A percentile compares a stretch with the other conserved stretches of the same genome.
phyloP scores from a whole-genome alignment of 2,797 vertebrate genomes.

The Capromys pilorides region DNA sequence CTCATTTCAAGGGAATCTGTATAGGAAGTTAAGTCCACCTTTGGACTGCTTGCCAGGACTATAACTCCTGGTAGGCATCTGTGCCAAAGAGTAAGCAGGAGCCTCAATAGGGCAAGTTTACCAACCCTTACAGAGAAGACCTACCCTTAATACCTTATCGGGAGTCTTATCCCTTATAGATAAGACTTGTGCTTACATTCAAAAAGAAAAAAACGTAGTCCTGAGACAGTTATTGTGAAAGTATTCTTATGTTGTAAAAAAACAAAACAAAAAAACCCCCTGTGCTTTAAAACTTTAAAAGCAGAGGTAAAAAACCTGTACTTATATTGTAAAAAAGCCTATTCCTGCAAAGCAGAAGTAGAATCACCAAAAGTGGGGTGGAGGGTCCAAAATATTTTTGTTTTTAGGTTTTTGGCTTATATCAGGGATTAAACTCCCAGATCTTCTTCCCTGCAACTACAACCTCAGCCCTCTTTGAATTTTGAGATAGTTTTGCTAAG shows the following conservation, averaged over 20 bases:
- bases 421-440: background rate
- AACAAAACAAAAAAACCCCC: background rate
- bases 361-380: background rate
- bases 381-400: background rate
- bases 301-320: background rate
- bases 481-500: background rate
- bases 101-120: background rate
- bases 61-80: background rate
- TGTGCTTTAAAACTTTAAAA: background rate
- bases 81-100: background rate
- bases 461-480: background rate
- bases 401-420: background rate
- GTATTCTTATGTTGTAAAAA: background rate
- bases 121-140: background rate
- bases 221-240: background rate
- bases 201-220: background rate
- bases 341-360: background rate
- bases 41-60: background rate
- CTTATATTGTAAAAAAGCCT: background rate
- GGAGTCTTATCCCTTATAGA: background rate
- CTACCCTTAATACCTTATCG: too few species aligned
- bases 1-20: constrained; percentile 28
- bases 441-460: background rate
- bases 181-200: background rate
- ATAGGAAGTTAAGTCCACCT: background rate